Evolutionary conservation across 2,797 vertebrate genomes (phyloP).

Genomic region (Ispidina picta): DNA sequence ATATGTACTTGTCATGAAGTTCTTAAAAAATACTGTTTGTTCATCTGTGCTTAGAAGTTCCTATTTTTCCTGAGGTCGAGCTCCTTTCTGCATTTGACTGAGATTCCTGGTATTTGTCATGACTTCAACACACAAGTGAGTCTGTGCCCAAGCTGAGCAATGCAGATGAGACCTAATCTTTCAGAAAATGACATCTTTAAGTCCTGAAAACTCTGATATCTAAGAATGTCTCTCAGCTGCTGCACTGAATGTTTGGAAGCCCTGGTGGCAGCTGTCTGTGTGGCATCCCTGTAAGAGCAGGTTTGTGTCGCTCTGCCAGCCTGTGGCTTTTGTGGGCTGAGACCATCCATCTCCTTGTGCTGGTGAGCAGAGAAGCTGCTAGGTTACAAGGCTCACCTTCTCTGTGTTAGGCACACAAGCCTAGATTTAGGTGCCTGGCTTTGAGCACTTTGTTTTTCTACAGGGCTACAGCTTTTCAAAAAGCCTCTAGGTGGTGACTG

Average conservation of each 20-base stretch:
- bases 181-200: background rate
- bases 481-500: background rate
- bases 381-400: background rate
- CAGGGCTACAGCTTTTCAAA: background rate
- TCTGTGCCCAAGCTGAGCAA: background rate
- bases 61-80: background rate
- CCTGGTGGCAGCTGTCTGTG: background rate
- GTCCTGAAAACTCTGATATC: background rate
- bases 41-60: background rate
- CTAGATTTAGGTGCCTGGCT: background rate
- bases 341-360: background rate
- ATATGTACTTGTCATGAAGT: background rate
- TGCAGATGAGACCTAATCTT: background rate
- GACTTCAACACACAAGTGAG: background rate
- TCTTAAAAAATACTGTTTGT: background rate
- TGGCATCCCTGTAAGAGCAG: rapidly evolving
- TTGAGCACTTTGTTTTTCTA: background rate
- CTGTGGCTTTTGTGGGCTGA: background rate
- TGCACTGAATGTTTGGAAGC: background rate
- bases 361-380: background rate
- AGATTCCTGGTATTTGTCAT: background rate
- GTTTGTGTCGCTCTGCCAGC: background rate
- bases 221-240: background rate
- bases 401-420: rapidly evolving
- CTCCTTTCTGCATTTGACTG: background rate